Percentiles rank a stretch among this genome's conserved stretches.
phyloP scores from a whole-genome alignment of 2,888 invertebrate species.

The Ophioninae sp. region DNA sequence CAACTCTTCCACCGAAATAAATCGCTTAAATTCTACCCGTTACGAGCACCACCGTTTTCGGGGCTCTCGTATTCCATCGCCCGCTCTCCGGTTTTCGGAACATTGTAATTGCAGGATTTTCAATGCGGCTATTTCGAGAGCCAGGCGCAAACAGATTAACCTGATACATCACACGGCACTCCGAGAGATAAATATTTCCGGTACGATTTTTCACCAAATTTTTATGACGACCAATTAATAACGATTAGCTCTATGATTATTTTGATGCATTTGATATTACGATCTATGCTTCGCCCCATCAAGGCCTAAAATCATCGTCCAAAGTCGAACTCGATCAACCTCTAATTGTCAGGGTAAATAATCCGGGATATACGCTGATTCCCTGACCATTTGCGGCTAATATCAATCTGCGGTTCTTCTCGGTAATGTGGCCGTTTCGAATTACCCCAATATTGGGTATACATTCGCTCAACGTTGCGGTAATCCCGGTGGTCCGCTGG shows the following conservation, averaged over 20 bases:
- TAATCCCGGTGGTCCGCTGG: constrained; percentile 21
- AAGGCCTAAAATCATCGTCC: neutral
- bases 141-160: constrained; percentile 25
- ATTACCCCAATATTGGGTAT: constrained; percentile 36
- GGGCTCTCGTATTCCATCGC: neutral
- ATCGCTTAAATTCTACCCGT: constrained; percentile 31
- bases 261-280: constrained; percentile 8
- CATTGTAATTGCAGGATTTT: constrained; percentile 29
- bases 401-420: constrained; percentile 28
- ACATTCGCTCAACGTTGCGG: constrained; percentile 28
- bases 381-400: constrained; percentile 25
- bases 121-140: constrained; percentile 4
- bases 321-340: constrained; percentile 11
- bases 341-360: constrained; percentile 32
- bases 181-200: neutral
- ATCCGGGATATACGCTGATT: constrained; percentile 28
- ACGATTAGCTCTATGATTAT: neutral
- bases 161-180: constrained; percentile 28
- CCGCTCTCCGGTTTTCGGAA: constrained; percentile 26
- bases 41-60: neutral
- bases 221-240: constrained; percentile 3
- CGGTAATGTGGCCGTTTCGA: constrained; percentile 25
- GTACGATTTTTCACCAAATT: neutral
- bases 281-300: neutral
- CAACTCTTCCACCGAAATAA: constrained; percentile 32